Evolutionary conservation across 2,113 vertebrate genomes (phyloP).

Genomic region (Scolopax mira): DNA sequence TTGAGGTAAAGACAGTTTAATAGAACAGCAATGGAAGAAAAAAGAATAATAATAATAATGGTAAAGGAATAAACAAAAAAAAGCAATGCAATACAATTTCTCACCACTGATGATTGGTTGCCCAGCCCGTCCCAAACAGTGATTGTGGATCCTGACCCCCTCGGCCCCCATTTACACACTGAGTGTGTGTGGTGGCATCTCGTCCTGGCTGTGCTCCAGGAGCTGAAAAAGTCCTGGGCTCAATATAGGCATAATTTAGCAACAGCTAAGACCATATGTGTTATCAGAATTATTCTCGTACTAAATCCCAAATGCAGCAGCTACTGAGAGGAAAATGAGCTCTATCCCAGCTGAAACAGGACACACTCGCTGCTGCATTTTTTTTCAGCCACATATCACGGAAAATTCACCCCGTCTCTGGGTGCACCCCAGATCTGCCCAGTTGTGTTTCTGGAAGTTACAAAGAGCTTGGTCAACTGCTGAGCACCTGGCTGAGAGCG

Average conservation of each 20-base stretch:
- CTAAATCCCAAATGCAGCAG: neutral
- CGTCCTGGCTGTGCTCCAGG: neutral
- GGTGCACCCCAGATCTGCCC: neutral
- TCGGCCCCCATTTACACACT: neutral
- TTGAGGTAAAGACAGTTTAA: neutral
- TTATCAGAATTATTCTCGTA: neutral
- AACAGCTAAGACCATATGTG: neutral
- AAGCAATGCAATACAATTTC: neutral
- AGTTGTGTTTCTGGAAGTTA: neutral
- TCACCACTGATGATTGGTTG: neutral
- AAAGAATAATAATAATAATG: neutral
- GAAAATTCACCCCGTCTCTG: rapidly evolving
- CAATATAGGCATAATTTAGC: neutral
- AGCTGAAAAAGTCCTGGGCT: neutral
- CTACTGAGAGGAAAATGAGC: neutral
- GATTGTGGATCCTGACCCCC: neutral
- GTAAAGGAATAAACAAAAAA: neutral
- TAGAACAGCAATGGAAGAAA: too few relatives aligned
- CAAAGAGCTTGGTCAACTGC: neutral
- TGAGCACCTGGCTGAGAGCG: too few relatives aligned
- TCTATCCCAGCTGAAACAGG: neutral
- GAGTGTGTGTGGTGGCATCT: neutral
- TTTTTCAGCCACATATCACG: rapidly evolving
- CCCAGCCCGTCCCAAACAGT: neutral
- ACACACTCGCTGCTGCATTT: neutral